Base-by-base conservation (phyloP, 2,888 invertebrate species). In the Drosophila fungiperda region DNA sequence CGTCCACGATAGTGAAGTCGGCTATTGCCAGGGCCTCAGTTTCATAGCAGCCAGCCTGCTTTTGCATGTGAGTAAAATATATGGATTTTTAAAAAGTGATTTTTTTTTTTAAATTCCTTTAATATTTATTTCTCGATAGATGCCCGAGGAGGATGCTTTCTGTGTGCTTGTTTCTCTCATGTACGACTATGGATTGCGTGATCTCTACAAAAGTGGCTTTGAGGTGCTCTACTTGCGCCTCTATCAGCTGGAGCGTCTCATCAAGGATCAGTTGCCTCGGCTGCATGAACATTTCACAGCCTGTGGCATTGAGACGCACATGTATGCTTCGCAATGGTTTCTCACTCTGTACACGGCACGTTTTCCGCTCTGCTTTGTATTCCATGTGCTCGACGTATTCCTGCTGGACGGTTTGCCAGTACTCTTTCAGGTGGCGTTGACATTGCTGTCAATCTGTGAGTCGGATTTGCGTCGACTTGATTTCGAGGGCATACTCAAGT, bases 251-350 rank as follows among this genome's bases (percentile, higher is more conserved):
- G 98, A 99, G 91, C 95, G 98, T 78, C 94, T 99, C 29, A 97
- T 94, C n/a, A 92, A 96, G 95, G 97, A 98, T 93, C 97, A 97
- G 93, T 93, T 98, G 77, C 95, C 96, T 1, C 96, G 97, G 73
- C 93, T 98, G 66, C 96, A 96, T 91, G 96, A 96, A 69, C 98
- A 98, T 92, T 97, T 98, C 93, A 95, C 94, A 83, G 96, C 94
- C 95, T 96, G 94, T 70, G 96, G 96, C 58, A 96, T 99, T 57
- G 99, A 99, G 93, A 97, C 98, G 35, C 99, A 99, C 94, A 99
- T 99, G 99, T 99, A 98, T 93, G 99, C 99, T 29, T 98, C 98
- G 7, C 99, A 99, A 94, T 99, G 99, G 99, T 99, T 99, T 94
- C 95, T 99, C 62, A 99, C 99, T 0, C 95, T 99, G n/a, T 99